Evolutionary conservation across 1,140 invertebrate genomes (phyloP), one percentile per base, ranked within the genome.

Genomic region (Anastrepha obliqua): DNA sequence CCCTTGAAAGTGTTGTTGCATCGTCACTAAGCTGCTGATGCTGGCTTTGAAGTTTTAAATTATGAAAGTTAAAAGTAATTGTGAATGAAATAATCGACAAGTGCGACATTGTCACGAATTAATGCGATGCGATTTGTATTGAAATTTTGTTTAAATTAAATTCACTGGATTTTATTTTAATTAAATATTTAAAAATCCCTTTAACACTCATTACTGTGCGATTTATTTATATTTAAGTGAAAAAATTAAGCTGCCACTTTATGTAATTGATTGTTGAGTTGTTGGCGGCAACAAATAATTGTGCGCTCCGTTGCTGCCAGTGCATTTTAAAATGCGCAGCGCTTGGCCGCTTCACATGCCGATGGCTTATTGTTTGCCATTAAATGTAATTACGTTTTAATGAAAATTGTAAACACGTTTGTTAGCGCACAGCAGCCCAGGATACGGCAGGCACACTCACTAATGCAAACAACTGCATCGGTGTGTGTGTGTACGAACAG

Each of bases 351-450:
- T 42, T 0, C 42, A 3, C 70, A 51, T n/a, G 39, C 13, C 0
- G 44, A 6, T 9, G 17, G 44, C 47, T 81, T 81, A 81, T 81
- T 81, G 74, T 81, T 81, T 81, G 47, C n/a, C 74, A 81, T 81
- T 81, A 81, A 81, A 3, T 81, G 74, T 81, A 55, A 81, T 81
- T 81, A 81, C 74, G 55, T 51, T 81, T 81, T 81, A 81, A 81
- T 81, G 74, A 81, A 81, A 81, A 55, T 81, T 20, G 74, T 81
- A 81, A 81, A 81, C 74, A 81, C 47, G n/a, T 55, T 81, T 81
- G 47, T 81, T 58, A 55, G 51, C n/a, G 74, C 47, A 7, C 47
- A 55, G 74, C 29, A 44, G 1, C 0, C 42, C 2, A 74, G 17
- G 47, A 7, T 11, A 51, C 20, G n/a, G 8, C 44, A n/a, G 44